Base-by-base conservation (phyloP, 1,140 invertebrate genomes). In the Ladona fulva region DNA sequence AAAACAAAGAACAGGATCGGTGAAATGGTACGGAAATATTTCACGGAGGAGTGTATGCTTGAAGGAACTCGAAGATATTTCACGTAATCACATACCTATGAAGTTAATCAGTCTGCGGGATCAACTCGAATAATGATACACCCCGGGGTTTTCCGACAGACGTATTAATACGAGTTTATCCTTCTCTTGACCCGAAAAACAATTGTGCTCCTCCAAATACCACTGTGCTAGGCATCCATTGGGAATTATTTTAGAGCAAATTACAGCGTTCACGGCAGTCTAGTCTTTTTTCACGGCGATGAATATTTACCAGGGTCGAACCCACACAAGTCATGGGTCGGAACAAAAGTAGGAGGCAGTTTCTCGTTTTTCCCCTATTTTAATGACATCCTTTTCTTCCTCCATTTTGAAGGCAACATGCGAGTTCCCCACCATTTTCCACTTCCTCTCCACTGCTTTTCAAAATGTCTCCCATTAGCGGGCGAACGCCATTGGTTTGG, bases 301-400 rank as follows among this genome's bases (percentile, higher is more conserved):
- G 52, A 66, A 66, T 66, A 66, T 66, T 66, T 66, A 66, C 52
- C n/a, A 66, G 52, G 52, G 52, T 66, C n/a, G 12, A 66, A 66
- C n/a, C 8, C 29, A 66, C 12, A 12, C 3, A 12, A 66, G 52
- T 66, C 52, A 22, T 66, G 52, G n/a, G 52, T 22, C 52, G 14
- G n/a, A 66, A 66, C 52, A 66, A 66, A 66, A 12, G 52, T 16
- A 22, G 52, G 14, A 19, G n/a, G 52, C 52, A 12, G 52, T 66
- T 66, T n/a, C n/a, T n/a, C n/a, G n/a, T n/a, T 66, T 16, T 6
- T 66, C n/a, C n/a, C 14, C n/a, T 66, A 52, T 66, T 16, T 16
- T 66, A 22, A 66, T 66, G 52, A 66, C 52, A 22, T 19, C 52
- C 52, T 66, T 66, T 12, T 66, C 52, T 66, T 37, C 29, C 29